Evolutionary conservation across 2,797 vertebrate species (phyloP).

Genomic region (Sebastes hopkinsi): DNA sequence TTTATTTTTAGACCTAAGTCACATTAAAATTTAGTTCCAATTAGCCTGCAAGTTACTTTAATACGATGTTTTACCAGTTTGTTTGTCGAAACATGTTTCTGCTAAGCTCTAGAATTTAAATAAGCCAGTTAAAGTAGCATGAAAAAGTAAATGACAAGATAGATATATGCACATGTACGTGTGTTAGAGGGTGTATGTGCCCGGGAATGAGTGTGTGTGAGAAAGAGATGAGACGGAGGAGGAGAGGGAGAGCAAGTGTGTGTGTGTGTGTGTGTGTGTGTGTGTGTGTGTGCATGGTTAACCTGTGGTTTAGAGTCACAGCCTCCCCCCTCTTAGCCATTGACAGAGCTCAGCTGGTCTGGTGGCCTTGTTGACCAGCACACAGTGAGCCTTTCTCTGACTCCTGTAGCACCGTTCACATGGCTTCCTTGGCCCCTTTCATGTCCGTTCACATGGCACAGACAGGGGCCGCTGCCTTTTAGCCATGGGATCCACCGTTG

Average conservation of each 20-base stretch:
- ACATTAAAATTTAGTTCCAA: neutral
- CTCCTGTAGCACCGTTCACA: constrained; percentile 59
- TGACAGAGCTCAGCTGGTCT: constrained; percentile 81
- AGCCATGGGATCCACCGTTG: constrained; percentile 35
- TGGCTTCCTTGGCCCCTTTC: constrained; percentile 63
- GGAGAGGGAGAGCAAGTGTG: constrained; percentile 23
- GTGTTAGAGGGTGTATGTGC: neutral
- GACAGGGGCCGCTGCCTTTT: constrained; percentile 36
- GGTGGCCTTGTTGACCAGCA: constrained; percentile 77
- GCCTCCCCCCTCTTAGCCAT: constrained; percentile 68
- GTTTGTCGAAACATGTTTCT: constrained; percentile 44
- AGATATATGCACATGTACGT: constrained; percentile 1
- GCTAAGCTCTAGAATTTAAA: constrained; percentile 14
- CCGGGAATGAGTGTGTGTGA: constrained; percentile 13
- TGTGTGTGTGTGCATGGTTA: constrained; percentile 69
- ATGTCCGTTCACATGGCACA: constrained; percentile 67
- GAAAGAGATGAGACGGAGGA: constrained; percentile 18
- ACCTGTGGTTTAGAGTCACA: constrained; percentile 77
- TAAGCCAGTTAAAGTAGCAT: neutral
- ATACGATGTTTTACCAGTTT: constrained; percentile 54
- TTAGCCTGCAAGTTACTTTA: constrained; percentile 50
- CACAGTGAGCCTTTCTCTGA: constrained; percentile 72
- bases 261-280: neutral
- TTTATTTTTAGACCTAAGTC: constrained; percentile 43
- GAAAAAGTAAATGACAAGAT: constrained; percentile 10